Evolutionary conservation across 2,113 vertebrate species (phyloP).

Genomic region (Neoarius graeffei): DNA sequence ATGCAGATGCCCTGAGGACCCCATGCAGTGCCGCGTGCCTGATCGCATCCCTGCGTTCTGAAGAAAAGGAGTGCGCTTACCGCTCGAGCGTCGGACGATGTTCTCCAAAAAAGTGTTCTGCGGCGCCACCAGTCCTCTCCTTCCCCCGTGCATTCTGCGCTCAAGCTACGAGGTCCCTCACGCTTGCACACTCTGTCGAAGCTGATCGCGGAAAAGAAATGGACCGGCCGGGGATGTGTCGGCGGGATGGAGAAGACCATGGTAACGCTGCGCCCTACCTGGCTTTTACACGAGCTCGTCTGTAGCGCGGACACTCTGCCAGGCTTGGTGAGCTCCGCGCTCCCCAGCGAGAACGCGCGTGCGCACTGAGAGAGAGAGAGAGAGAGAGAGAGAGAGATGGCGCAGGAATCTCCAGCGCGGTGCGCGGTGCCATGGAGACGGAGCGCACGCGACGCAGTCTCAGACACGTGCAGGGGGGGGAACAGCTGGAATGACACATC

Average conservation of each 20-base stretch:
- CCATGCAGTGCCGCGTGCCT: not conserved
- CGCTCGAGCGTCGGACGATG: conserved; percentile 94
- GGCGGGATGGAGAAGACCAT: conserved; percentile 80
- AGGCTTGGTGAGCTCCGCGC: conserved; percentile 64
- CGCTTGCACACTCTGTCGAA: conserved; percentile 67
- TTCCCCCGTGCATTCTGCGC: conserved; percentile 97
- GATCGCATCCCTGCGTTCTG: not conserved
- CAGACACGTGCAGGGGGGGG: not conserved
- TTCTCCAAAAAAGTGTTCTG: conserved; percentile 99
- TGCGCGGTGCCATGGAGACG: conserved; percentile 37
- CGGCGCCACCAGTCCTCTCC: conserved; percentile 97
- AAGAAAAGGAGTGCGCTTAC: conserved; percentile 74
- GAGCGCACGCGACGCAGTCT: not conserved
- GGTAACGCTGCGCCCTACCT: conserved; percentile 75
- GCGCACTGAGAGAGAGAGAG: conserved; percentile 47
- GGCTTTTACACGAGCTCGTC: conserved; percentile 66
- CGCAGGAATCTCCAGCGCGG: conserved; percentile 35
- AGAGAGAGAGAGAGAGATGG: not conserved
- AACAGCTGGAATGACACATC: not conserved
- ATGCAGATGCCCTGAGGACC: not conserved
- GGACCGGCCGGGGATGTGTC: conserved; percentile 73
- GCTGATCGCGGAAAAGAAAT: conserved; percentile 64
- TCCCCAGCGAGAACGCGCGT: conserved; percentile 51
- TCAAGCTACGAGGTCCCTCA: conserved; percentile 69
- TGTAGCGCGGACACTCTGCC: conserved; percentile 67